Evolutionary conservation across 2,797 vertebrate species (phyloP).

Genomic region (Monodelphis domestica): DNA sequence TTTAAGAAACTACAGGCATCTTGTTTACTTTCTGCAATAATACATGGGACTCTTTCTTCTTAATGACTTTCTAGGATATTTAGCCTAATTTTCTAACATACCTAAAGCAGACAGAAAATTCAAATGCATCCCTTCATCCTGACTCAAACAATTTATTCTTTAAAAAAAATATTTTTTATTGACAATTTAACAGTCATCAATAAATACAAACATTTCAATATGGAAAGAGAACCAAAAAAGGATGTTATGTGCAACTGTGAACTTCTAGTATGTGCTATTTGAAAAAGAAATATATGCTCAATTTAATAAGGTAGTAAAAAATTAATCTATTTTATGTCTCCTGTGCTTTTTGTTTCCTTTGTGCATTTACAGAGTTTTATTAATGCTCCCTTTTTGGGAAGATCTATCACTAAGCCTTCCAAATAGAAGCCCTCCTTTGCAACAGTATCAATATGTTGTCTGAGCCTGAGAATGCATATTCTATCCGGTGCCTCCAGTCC

Average conservation of each 20-base stretch:
- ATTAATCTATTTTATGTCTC: background rate
- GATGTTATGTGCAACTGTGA: background rate
- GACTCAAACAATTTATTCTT: background rate
- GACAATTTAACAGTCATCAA: background rate
- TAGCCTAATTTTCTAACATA: background rate
- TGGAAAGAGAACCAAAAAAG: background rate
- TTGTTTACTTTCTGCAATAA: background rate
- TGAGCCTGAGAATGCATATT: background rate
- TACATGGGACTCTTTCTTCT: background rate
- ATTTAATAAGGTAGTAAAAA: background rate
- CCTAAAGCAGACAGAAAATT: background rate
- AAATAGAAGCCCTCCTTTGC: background rate
- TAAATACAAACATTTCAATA: background rate
- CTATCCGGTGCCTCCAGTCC: background rate
- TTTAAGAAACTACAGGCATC: background rate
- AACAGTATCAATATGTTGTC: background rate
- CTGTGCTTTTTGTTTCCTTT: background rate
- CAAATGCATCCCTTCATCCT: background rate
- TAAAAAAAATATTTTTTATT: background rate
- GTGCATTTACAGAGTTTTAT: background rate
- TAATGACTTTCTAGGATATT: background rate
- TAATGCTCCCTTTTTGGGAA: background rate
- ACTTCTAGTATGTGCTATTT: background rate
- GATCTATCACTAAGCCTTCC: background rate
- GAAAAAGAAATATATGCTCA: background rate